These are phyloP conservation scores for Athetis lepigone DNA, from an alignment of 2,888 invertebrate species.

Conservation along the genomic window DNA sequence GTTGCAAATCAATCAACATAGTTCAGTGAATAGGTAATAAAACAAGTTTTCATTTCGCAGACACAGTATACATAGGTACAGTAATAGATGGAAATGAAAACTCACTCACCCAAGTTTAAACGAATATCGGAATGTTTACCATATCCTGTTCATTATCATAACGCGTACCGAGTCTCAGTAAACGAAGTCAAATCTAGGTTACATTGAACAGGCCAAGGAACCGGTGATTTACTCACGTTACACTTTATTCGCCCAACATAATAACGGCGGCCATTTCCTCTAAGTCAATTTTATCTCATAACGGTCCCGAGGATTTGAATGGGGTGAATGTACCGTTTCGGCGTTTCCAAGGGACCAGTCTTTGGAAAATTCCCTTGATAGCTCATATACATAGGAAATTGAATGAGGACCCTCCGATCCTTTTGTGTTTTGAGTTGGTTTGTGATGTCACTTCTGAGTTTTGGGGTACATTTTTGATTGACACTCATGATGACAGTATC, in stretches of 20 bases:
- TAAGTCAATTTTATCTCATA: slow-evolving; percentile 57
- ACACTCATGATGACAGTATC: no score
- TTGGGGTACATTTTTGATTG: slow-evolving; percentile 9
- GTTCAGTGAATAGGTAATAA: no score
- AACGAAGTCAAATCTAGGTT: slow-evolving; percentile 42
- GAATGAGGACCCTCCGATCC: slow-evolving; percentile 18
- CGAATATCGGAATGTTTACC: slow-evolving; percentile 19
- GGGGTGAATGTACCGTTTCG: slow-evolving; percentile 49
- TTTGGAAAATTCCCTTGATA: slow-evolving; percentile 44
- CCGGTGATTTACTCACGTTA: slow-evolving; percentile 27
- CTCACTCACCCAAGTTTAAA: slow-evolving; percentile 4
- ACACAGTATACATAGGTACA: no score
- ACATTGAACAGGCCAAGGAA: slow-evolving; percentile 26
- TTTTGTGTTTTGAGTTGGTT: slow-evolving; percentile 37
- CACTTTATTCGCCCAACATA: slow-evolving; percentile 34
- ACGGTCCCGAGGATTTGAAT: slow-evolving; percentile 56
- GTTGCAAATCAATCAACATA: no score
- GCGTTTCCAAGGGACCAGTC: slow-evolving; percentile 32
- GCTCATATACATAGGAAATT: slow-evolving; percentile 49
- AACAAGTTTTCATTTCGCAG: no score
- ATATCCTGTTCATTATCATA: slow-evolving; percentile 50
- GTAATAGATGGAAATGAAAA: slow-evolving; percentile 8
- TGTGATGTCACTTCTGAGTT: slow-evolving; percentile 15
- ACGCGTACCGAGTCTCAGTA: slow-evolving; percentile 25
- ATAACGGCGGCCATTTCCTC: slow-evolving; percentile 50